Conservation (phyloP, 64 coral and sea anemone genomes). For the Montipora capricornis region DNA sequence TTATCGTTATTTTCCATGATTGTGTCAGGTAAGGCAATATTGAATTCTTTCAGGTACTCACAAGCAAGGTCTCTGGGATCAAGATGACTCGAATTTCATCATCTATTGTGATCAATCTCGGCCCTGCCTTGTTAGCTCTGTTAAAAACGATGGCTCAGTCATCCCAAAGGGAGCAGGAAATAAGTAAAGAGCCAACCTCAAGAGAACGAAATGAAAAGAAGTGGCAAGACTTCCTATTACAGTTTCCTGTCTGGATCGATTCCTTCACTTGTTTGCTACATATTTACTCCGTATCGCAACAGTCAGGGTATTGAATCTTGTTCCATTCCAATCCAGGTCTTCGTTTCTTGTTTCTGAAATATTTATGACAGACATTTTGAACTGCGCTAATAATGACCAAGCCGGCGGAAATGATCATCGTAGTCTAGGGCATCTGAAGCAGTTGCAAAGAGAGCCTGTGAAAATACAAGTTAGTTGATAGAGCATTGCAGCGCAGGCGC, state of each 20-base stretch:
- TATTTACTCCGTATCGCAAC: slow-evolving; percentile 40
- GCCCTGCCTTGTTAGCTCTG: slow-evolving; percentile 4
- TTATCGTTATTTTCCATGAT: too few relatives aligned
- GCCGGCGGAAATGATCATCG: too few relatives aligned
- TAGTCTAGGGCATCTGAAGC: too few relatives aligned
- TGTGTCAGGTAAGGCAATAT: not conserved
- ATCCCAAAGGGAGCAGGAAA: not conserved
- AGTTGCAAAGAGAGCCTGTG: too few relatives aligned
- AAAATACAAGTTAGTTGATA: too few relatives aligned
- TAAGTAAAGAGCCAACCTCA: not conserved
- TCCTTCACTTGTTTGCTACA: slow-evolving; percentile 31
- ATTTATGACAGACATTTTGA: too few relatives aligned
- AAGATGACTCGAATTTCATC: slow-evolving; percentile 22
- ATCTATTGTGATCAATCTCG: slow-evolving; percentile 24
- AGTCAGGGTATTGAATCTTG: slow-evolving; percentile 33
- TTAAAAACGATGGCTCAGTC: not conserved
- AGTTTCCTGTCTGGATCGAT: slow-evolving; percentile 31
- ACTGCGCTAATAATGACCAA: too few relatives aligned
- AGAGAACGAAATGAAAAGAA: not conserved
- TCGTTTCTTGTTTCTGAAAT: too few relatives aligned
- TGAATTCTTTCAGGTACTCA: slow-evolving; percentile 7
- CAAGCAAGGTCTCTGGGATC: slow-evolving; percentile 9
- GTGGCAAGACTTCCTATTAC: not conserved
- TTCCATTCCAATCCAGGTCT: too few relatives aligned
- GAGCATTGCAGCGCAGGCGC: too few relatives aligned